Base-by-base conservation (phyloP, 2,888 invertebrate genomes). In the Hypolimnas misippus region DNA sequence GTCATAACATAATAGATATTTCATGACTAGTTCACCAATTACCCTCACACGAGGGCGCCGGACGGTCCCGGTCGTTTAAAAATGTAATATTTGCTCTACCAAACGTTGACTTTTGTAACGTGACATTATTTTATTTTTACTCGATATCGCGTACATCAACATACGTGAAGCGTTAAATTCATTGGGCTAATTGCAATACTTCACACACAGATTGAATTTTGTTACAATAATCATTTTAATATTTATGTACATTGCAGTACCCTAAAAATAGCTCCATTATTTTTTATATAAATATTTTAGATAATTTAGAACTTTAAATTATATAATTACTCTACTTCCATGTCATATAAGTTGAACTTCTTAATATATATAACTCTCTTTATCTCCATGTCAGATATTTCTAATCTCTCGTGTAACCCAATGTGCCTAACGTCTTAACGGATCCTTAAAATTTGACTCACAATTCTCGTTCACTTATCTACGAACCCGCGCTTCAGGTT, bases 121-220 rank as follows among this genome's bases (percentile, higher is more conserved):
- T 2, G 10, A 8, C 17, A 42, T 17, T 17, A 8, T 50, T 50
- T 50, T 50, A 29, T 50, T 50, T 50, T 50, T 50, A 25, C 25
- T 42, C 17, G 6, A n/a, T 17, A 42, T 17, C 17, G 10, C 14
- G 10, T 17, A 50, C 50, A 51, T 29, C 8, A 8, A 31, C 21
- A 49, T 29, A 10, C 33, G 21, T 51, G 16, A 51, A 33, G 3
- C 17, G 51, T 51, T 51, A 16, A 51, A 31, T 33, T 51, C 16
- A 51, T 16, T 17, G 33, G 16, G 6, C 31, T 33, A 29, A 31
- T 51, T 51, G 17, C 17, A 0, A 16, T 50, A 25, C 16, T 4
- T 29, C 7, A 29, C 21, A 50, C 1, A 25, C 6, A 5, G 10
- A 29, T 16, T 33, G 6, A 8, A 51, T 51, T 33, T 51, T 51